phyloP scores from a whole-genome alignment of 2,113 vertebrate species.

The Oenanthe melanoleuca region DNA sequence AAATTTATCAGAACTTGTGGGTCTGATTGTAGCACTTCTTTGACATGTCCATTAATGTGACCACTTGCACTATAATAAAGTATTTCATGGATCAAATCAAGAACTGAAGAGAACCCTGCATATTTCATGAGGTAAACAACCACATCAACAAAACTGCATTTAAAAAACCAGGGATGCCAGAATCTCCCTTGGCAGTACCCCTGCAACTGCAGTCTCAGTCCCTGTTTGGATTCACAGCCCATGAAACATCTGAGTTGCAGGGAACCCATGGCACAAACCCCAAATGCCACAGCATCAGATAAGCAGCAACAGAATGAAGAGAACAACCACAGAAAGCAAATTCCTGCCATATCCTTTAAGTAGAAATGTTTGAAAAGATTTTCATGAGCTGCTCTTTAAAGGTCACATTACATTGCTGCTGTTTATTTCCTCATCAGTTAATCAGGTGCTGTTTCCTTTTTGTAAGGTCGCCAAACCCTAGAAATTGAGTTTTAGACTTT shows the following conservation, averaged over 20 bases:
- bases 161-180: not conserved
- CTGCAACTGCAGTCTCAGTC: not conserved
- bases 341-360: not conserved
- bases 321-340: not conserved
- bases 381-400: conserved; percentile 53
- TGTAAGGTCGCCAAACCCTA: not conserved
- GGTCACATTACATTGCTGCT: conserved; percentile 18
- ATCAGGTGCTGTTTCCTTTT: not conserved
- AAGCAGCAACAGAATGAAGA: not conserved
- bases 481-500: not conserved
- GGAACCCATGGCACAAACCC: not conserved
- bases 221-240: not conserved
- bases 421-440: conserved; percentile 50
- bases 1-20: not conserved
- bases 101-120: not conserved
- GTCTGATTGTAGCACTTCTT: not conserved
- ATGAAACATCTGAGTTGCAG: not conserved
- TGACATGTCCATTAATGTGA: not conserved
- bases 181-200: not conserved
- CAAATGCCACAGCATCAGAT: not conserved
- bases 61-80: no score
- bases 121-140: not conserved
- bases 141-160: not conserved
- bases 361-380: not conserved
- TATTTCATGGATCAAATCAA: not conserved